Evolutionary conservation across 2,888 invertebrate species (phyloP).

Genomic region (Gryllus longicercus): DNA sequence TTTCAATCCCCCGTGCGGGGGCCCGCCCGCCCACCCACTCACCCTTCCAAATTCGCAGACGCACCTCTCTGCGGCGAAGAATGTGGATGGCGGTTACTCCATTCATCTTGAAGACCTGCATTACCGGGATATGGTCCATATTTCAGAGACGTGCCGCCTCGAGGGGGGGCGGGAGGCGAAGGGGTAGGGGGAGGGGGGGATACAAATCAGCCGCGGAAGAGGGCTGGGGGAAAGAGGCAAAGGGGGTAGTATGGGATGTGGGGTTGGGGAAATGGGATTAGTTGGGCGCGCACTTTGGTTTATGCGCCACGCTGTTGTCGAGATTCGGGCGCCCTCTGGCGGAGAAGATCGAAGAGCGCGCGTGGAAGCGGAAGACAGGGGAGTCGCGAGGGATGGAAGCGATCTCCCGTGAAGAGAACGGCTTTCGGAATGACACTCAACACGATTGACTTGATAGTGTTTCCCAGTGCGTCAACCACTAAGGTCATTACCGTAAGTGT

Average conservation of each 20-base stretch:
- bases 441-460: too few species aligned
- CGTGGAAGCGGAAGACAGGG: too few species aligned
- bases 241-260: too few species aligned
- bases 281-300: not conserved
- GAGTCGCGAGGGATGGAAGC: too few species aligned
- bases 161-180: not conserved
- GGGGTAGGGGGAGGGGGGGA: not conserved
- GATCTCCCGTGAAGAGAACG: too few species aligned
- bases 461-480: too few species aligned
- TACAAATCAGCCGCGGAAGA: too few species aligned
- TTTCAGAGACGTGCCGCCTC: not conserved
- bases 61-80: not conserved
- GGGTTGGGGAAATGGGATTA: too few species aligned
- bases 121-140: slow-evolving; percentile 17
- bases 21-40: not conserved
- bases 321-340: not conserved
- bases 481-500: too few species aligned
- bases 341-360: not conserved
- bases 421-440: too few species aligned
- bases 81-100: not conserved
- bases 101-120: slow-evolving; percentile 5
- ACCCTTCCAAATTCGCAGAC: not conserved
- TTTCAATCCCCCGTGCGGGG: not conserved
- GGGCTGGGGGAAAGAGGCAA: too few species aligned
- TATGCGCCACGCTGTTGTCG: not conserved